Percentiles rank a stretch among this genome's conserved stretches.
These are phyloP conservation scores for Danio aesculapii DNA, from an alignment of 2,797 vertebrate genomes.

Conservation along the genomic window DNA sequence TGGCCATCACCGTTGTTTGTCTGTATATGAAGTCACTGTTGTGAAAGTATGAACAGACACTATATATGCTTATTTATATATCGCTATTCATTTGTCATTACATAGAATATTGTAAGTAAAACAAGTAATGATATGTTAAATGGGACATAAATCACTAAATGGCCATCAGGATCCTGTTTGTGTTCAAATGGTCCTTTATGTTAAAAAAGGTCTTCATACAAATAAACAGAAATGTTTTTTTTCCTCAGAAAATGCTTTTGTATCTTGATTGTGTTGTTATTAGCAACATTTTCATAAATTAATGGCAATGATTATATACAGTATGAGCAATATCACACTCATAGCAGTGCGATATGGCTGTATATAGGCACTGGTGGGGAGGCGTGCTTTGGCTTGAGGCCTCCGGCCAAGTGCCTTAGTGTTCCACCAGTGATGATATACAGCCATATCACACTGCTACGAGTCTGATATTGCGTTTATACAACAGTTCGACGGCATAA, in stretches of 20 bases:
- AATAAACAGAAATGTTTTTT: background rate
- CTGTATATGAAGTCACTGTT: conserved; percentile 4
- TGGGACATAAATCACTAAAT: background rate
- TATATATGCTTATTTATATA: conserved; percentile 10
- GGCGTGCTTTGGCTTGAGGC: too few species aligned
- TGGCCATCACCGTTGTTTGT: background rate
- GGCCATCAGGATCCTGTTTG: background rate
- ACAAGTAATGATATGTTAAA: conserved; percentile 3
- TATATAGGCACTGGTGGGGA: too few species aligned
- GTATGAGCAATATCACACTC: too few species aligned
- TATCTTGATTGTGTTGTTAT: background rate
- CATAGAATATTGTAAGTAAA: background rate
- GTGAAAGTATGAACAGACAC: background rate
- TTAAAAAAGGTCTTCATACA: background rate
- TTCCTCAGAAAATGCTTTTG: background rate
- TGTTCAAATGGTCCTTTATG: background rate
- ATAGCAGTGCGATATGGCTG: too few species aligned
- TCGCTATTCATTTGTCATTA: background rate
- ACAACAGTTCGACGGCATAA: too few species aligned
- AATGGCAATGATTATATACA: background rate
- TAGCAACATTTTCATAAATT: conserved; percentile 1
- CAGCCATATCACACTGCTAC: too few species aligned
- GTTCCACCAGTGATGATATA: too few species aligned
- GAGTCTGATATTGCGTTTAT: too few species aligned
- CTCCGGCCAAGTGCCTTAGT: too few species aligned